Conservation (phyloP, 2,888 invertebrate species). For the Crocallis elinguaria region DNA sequence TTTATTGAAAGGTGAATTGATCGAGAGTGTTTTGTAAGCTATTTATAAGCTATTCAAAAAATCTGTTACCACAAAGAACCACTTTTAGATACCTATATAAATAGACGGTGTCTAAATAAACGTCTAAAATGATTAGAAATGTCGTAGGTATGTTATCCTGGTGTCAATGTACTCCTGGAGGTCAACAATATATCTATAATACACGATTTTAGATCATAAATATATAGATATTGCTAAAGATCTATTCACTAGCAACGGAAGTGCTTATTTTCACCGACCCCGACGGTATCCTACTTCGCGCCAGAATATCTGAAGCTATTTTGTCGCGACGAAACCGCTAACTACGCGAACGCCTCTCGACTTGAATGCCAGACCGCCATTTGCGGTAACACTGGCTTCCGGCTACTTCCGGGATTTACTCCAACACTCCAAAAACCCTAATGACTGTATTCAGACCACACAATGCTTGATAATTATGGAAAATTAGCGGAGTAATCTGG, state of each 20-base stretch:
- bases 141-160: too few species aligned
- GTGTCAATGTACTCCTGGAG: background rate
- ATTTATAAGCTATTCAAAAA: too few species aligned
- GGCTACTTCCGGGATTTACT: conserved; percentile 42
- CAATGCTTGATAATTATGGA: conserved; percentile 49
- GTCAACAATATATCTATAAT: too few species aligned
- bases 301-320: conserved; percentile 42
- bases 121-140: too few species aligned
- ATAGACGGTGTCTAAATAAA: too few species aligned
- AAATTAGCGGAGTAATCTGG: conserved; percentile 49
- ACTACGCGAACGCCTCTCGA: conserved; percentile 54
- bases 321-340: conserved; percentile 59
- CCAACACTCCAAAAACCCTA: conserved; percentile 42
- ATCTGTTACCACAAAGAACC: too few species aligned
- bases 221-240: background rate
- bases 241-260: background rate
- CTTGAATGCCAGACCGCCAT: conserved; percentile 46
- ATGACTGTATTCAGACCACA: conserved; percentile 46
- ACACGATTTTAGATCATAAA: background rate
- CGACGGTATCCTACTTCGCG: conserved; percentile 13
- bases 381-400: conserved; percentile 41
- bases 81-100: too few species aligned
- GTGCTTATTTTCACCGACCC: background rate
- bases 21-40: too few species aligned
- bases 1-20: too few species aligned